A percentile compares a stretch with the other conserved stretches of the same genome.
These are phyloP conservation scores for Drosophila mayri DNA, from an alignment of 1,140 invertebrate species.

Conservation along the genomic window DNA sequence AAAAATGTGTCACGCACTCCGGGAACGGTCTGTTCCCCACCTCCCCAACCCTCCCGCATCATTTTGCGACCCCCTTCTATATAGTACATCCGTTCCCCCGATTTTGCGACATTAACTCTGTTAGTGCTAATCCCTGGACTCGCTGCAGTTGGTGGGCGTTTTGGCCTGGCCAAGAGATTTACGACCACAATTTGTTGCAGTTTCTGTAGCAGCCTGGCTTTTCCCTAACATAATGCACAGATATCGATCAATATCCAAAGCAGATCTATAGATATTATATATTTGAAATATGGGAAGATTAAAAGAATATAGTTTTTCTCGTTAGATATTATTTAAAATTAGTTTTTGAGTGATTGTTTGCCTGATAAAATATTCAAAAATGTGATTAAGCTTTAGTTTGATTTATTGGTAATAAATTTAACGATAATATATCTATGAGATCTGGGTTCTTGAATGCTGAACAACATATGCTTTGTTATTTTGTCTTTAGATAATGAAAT, in stretches of 20 bases:
- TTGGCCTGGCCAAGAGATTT: slow-evolving; percentile 57
- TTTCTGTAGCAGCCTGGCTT: slow-evolving; percentile 41
- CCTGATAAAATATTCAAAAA: no score
- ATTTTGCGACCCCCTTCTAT: not conserved
- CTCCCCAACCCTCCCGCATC: no score
- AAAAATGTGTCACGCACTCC: slow-evolving; percentile 65
- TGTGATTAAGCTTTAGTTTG: no score
- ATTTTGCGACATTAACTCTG: slow-evolving; percentile 23
- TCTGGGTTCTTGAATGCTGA: no score
- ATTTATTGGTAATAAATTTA: no score
- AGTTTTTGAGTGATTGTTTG: no score
- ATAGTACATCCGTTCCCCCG: not conserved
- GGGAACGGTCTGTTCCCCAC: not conserved
- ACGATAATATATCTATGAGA: no score
- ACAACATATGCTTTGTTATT: no score
- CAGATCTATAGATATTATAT: no score
- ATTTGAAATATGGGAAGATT: not conserved
- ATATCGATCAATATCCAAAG: not conserved
- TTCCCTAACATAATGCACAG: not conserved
- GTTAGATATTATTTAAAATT: not conserved
- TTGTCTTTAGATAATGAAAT: not conserved
- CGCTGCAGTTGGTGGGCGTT: slow-evolving; percentile 33
- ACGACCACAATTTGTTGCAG: slow-evolving; percentile 71
- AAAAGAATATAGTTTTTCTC: not conserved
- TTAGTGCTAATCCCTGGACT: slow-evolving; percentile 31